phyloP scores from a whole-genome alignment of 2,888 invertebrate species.

The Oeneis ivallda region DNA sequence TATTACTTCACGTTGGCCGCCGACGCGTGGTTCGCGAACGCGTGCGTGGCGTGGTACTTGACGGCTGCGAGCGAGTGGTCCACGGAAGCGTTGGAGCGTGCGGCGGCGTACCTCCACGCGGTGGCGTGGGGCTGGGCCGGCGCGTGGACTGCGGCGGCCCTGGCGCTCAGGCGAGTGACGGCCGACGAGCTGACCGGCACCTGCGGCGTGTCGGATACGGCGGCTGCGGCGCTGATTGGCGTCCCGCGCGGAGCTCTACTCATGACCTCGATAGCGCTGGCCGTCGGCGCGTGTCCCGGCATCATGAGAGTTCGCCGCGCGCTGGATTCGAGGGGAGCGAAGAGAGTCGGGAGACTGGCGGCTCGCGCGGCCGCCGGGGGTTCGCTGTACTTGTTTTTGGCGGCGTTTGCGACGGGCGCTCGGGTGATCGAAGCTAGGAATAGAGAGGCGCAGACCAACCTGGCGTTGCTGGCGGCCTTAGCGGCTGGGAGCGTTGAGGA shows the following conservation, averaged over 20 bases:
- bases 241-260: slow-evolving; percentile 84
- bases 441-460: slow-evolving; percentile 69
- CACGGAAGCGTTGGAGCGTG: slow-evolving; percentile 93
- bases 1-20: slow-evolving; percentile 91
- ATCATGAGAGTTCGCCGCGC: slow-evolving; percentile 87
- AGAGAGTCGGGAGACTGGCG: slow-evolving; percentile 86
- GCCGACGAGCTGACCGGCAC: slow-evolving; percentile 91
- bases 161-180: slow-evolving; percentile 89
- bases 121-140: slow-evolving; percentile 94
- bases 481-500: slow-evolving; percentile 59
- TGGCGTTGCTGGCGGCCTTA: slow-evolving; percentile 75
- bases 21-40: slow-evolving; percentile 93
- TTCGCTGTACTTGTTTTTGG: slow-evolving; percentile 87
- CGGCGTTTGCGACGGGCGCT: slow-evolving; percentile 87
- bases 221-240: slow-evolving; percentile 83
- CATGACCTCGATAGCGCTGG: slow-evolving; percentile 86
- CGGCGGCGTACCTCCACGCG: slow-evolving; percentile 92
- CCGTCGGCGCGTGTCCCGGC: slow-evolving; percentile 88
- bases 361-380: slow-evolving; percentile 90
- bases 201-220: slow-evolving; percentile 86
- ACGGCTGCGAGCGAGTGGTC: slow-evolving; percentile 97
- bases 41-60: slow-evolving; percentile 94
- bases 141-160: slow-evolving; percentile 90
- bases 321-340: slow-evolving; percentile 81
- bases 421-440: slow-evolving; percentile 83